Conservation (phyloP, 2,113 vertebrate genomes). For the Mesocricetus auratus region DNA sequence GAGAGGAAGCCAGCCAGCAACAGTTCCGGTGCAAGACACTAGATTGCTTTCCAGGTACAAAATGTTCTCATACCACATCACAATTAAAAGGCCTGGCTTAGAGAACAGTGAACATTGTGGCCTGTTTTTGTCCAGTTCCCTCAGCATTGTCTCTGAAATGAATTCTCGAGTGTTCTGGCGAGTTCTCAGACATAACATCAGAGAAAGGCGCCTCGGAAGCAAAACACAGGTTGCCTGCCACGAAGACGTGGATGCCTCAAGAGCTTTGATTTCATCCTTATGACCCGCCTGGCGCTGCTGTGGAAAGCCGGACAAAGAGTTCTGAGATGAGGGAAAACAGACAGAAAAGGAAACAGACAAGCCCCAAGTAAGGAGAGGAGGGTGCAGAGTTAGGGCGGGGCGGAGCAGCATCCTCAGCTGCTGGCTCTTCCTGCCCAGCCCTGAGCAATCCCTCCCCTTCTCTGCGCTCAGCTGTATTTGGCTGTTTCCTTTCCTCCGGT, state of each 20-base stretch:
- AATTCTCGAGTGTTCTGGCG: slow-evolving; percentile 34
- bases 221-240: not conserved
- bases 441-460: not conserved
- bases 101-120: not conserved
- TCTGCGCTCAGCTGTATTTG: not conserved
- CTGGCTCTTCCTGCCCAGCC: slow-evolving; percentile 46
- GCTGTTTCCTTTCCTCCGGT: not conserved
- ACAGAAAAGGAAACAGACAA: slow-evolving; percentile 46
- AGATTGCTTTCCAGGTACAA: slow-evolving; percentile 2
- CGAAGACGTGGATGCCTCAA: not conserved
- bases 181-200: slow-evolving; percentile 52
- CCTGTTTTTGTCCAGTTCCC: not conserved
- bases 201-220: slow-evolving; percentile 36
- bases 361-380: slow-evolving; percentile 61
- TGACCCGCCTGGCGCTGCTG: slow-evolving; percentile 46
- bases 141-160: not conserved
- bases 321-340: slow-evolving; percentile 26
- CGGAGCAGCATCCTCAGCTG: slow-evolving; percentile 51
- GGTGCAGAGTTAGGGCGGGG: not conserved
- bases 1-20: not conserved
- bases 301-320: slow-evolving; percentile 75
- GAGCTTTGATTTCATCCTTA: slow-evolving; percentile 68
- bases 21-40: not conserved
- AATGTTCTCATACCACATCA: not conserved
- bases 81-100: slow-evolving; percentile 8